Base-by-base conservation (phyloP, 2,113 vertebrate species). In the Pteropus alecto region DNA sequence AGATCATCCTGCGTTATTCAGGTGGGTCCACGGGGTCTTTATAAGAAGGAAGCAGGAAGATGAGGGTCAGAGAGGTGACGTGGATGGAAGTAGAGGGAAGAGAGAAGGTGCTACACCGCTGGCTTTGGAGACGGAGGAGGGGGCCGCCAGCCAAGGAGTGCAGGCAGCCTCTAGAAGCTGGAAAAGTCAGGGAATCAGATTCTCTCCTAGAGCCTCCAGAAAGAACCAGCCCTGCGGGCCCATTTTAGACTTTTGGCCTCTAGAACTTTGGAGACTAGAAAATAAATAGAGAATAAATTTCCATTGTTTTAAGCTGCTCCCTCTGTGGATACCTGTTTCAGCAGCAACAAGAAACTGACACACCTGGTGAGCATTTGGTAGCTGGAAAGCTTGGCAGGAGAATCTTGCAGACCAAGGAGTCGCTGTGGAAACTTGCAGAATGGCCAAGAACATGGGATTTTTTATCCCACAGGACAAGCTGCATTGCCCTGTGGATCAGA, bases 81-180 rank as follows among this genome's bases (percentile, higher is more conserved):
- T 3, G 35, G 24, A 70, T 6, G 10, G 35, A 33, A 61, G 56
- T 15, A 16, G 65, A 13, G 38, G 19, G 13, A 21, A 6, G 38
- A 3, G 67, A 48, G 38, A n/a, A 6, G 61, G 7, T 6, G 19
- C 16, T 3, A 3, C 0, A 0, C 26, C 26, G 2, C 33, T 21
- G 56, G 43, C 51, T 51, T 46, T 67, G 60, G 9, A 46, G 15
- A 1, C 6, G 35, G 46, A 38, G n/a, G 61, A 71, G 24, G 33
- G 46, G 24, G 19, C 48, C 7, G 6, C 9, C 6, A 71, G 67
- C 30, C 38, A 6, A 21, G 7, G 35, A 60, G 28, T 6, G 21
- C 28, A 71, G 43, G 46, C 26, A 48, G 38, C n/a, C 35, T 51
- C 56, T 33, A 4, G 43, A 51, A 63, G 22, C 46, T 68, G 41